Percentiles rank a stretch among this genome's conserved stretches.
Conservation (phyloP, 2,113 vertebrate species). For the Nesoenas mayeri region DNA sequence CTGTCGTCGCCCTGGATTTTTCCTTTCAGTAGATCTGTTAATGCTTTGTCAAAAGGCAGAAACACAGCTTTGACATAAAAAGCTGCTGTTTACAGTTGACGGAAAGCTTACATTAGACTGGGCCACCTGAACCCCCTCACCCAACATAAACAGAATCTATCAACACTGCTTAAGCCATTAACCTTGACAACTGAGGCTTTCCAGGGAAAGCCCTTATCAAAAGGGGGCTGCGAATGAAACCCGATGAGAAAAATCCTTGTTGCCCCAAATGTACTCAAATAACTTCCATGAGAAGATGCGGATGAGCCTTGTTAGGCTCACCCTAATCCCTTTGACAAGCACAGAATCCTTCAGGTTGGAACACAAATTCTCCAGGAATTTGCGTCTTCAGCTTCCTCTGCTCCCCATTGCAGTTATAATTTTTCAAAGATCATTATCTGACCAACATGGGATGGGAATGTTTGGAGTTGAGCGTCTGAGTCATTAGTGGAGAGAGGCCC, state of each 20-base stretch:
- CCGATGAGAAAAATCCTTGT: background rate
- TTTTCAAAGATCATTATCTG: constrained; percentile 51
- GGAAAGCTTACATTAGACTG: constrained; percentile 63
- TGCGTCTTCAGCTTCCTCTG: background rate
- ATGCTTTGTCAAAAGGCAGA: constrained; percentile 55
- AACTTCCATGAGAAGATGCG: constrained; percentile 6
- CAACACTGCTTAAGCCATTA: constrained; percentile 72
- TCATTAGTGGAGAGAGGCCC: background rate
- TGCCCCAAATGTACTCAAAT: constrained; percentile 12
- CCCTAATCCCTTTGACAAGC: constrained; percentile 51
- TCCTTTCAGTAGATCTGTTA: constrained; percentile 33
- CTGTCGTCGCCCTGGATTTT: constrained; percentile 10
- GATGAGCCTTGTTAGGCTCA: constrained; percentile 44
- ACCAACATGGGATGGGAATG: background rate
- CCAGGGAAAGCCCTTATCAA: constrained; percentile 61
- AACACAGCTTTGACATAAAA: constrained; percentile 47
- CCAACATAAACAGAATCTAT: constrained; percentile 72
- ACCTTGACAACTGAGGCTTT: constrained; percentile 72
- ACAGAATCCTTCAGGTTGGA: constrained; percentile 17
- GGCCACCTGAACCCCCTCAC: constrained; percentile 64
- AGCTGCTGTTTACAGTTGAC: constrained; percentile 59
- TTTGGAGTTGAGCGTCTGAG: background rate
- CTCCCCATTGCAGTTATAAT: background rate
- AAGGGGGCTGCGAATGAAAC: constrained; percentile 33
- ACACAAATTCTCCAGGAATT: constrained; percentile 29